Conservation (phyloP, 2,113 vertebrate species). For the Upupa epops region DNA sequence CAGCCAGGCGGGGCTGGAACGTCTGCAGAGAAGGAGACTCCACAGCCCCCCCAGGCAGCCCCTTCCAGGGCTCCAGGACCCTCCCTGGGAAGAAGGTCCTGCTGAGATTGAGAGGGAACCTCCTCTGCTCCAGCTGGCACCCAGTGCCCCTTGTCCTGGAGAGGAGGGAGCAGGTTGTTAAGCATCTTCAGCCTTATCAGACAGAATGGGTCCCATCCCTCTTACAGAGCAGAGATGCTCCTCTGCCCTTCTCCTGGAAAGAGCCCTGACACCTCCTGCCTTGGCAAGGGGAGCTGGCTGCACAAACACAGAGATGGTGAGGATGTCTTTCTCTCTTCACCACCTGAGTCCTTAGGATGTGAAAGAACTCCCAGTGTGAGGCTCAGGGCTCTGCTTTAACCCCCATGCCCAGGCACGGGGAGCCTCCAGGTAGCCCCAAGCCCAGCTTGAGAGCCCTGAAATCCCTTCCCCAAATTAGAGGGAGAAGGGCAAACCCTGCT, state of each 20-base stretch:
- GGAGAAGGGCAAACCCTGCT: too few relatives aligned
- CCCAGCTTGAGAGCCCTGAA: neutral
- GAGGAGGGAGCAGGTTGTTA: neutral
- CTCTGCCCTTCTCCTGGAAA: neutral
- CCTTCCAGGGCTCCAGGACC: too few relatives aligned
- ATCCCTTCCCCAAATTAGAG: too few relatives aligned
- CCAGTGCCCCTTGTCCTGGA: too few relatives aligned
- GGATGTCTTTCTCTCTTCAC: neutral
- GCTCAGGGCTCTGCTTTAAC: neutral
- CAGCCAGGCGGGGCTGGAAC: too few relatives aligned
- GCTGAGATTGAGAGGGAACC: too few relatives aligned
- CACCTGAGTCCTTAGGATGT: neutral
- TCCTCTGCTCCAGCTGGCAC: too few relatives aligned
- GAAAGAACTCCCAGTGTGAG: neutral
- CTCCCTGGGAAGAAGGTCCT: too few relatives aligned
- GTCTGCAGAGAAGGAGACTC: too few relatives aligned
- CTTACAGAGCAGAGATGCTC: neutral
- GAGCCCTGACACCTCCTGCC: neutral
- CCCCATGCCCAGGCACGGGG: neutral
- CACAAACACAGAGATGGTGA: neutral
- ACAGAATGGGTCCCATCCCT: neutral
- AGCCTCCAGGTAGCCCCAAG: neutral
- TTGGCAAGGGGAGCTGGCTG: accelerated
- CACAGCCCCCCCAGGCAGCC: too few relatives aligned
- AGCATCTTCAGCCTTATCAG: neutral